These are phyloP conservation scores for Elanoides forficatus DNA, from an alignment of 2,113 vertebrate species.

Conservation along the genomic window DNA sequence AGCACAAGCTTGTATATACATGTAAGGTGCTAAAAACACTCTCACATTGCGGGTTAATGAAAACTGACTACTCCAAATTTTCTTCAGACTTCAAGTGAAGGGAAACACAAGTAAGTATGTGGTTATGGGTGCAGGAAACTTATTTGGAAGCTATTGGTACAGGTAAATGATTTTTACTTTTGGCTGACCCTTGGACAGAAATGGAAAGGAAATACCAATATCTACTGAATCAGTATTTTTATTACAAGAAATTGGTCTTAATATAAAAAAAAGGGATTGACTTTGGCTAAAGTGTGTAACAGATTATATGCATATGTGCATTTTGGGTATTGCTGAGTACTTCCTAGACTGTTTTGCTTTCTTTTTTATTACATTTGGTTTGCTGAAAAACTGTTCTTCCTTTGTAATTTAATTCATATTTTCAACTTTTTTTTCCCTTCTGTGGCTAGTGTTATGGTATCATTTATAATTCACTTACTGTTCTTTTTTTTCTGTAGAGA, in stretches of 20 bases:
- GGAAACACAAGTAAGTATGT: conserved; percentile 23
- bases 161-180: conserved; percentile 62
- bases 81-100: conserved; percentile 2
- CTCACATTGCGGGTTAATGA: background rate
- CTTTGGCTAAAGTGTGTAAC: conserved; percentile 29
- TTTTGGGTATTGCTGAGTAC: conserved; percentile 15
- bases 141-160: conserved; percentile 17
- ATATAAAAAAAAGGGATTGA: conserved; percentile 25
- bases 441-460: background rate
- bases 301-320: background rate
- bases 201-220: conserved; percentile 53
- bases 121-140: conserved; percentile 19
- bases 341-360: background rate
- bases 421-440: background rate
- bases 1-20: background rate
- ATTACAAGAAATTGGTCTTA: conserved; percentile 19
- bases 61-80: background rate
- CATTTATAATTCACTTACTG: background rate
- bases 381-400: background rate
- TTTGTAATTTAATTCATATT: background rate
- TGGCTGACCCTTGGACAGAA: conserved; percentile 46
- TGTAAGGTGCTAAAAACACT: background rate
- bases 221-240: conserved; percentile 52
- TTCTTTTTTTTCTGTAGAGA: background rate
- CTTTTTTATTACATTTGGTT: background rate